A percentile compares a stretch with the other conserved stretches of the same genome.
Evolutionary conservation across 1,140 invertebrate genomes (phyloP).

Genomic region (Aphaenogaster rudis): DNA sequence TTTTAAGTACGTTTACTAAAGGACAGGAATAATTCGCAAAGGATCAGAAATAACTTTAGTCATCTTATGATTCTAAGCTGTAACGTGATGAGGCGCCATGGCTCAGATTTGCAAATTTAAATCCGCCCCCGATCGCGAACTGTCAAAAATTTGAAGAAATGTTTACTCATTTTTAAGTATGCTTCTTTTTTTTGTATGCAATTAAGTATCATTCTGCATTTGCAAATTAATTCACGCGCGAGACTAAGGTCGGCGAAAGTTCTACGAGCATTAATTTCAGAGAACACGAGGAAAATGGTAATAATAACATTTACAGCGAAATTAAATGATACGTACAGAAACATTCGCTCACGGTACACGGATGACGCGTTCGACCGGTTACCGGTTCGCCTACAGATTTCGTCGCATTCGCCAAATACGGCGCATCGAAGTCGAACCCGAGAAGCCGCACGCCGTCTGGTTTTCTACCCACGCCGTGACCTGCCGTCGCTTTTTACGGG

Average conservation of each 20-base stretch:
- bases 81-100: not conserved
- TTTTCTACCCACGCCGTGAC: slow-evolving; percentile 77
- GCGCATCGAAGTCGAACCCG: slow-evolving; percentile 68
- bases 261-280: slow-evolving; percentile 12
- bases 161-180: too few relatives aligned
- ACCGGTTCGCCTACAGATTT: slow-evolving; percentile 80
- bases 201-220: not conserved
- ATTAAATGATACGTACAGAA: not conserved
- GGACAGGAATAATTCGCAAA: not conserved
- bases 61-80: not conserved
- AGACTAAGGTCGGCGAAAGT: not conserved
- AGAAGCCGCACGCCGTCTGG: slow-evolving; percentile 32
- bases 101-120: not conserved
- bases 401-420: slow-evolving; percentile 82
- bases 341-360: slow-evolving; percentile 4
- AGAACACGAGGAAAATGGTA: slow-evolving; percentile 1
- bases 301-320: not conserved
- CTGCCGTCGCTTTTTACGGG: slow-evolving; percentile 77
- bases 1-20: not conserved
- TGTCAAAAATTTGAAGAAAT: not conserved
- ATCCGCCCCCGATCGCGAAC: not conserved
- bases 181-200: not conserved
- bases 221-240: not conserved
- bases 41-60: slow-evolving; percentile 6
- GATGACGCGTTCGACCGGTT: slow-evolving; percentile 71